Percentiles rank a stretch among this genome's conserved stretches.
These are phyloP conservation scores for Drosophila persimilis DNA, from an alignment of 1,140 invertebrate species.

Conservation along the genomic window DNA sequence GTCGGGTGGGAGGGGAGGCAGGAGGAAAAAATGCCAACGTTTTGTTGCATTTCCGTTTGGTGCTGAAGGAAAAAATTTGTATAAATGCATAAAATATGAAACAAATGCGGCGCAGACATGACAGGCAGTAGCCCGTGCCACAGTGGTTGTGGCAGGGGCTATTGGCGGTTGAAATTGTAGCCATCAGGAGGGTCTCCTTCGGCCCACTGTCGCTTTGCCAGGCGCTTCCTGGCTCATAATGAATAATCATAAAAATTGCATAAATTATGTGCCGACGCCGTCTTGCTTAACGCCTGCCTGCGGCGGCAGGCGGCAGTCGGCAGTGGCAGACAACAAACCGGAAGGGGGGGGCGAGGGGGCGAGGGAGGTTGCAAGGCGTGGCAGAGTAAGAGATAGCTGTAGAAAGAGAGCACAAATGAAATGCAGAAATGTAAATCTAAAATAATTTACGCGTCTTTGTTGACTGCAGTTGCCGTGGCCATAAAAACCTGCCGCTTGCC, in stretches of 20 bases:
- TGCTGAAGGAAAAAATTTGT: conserved; percentile 24
- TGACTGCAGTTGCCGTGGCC: conserved; percentile 73
- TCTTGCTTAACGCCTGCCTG: conserved; percentile 77
- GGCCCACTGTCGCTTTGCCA: conserved; percentile 40
- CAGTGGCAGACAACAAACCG: conserved; percentile 28
- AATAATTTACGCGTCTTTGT: conserved; percentile 82
- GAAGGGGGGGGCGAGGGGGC: not conserved
- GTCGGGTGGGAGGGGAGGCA: not conserved
- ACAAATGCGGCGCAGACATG: conserved; percentile 65
- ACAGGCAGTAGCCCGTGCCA: conserved; percentile 28
- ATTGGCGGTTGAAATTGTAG: too few relatives aligned
- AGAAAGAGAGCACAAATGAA: conserved; percentile 64
- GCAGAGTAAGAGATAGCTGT: conserved; percentile 6
- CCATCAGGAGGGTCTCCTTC: too few relatives aligned
- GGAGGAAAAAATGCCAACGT: conserved; percentile 45
- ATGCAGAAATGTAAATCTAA: conserved; percentile 82
- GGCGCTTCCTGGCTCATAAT: conserved; percentile 63
- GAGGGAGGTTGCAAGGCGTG: conserved; percentile 5
- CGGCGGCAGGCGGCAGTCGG: conserved; percentile 30
- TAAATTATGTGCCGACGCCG: conserved; percentile 78
- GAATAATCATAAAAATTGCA: conserved; percentile 81
- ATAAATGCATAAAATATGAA: conserved; percentile 73
- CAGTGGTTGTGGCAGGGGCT: conserved; percentile 29
- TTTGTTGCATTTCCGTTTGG: conserved; percentile 63
- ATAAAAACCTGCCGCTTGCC: conserved; percentile 67